Percentiles rank a stretch among this genome's conserved stretches.
phyloP scores from a whole-genome alignment of 2,113 vertebrate genomes.

The Mesoclemmys tuberculata region DNA sequence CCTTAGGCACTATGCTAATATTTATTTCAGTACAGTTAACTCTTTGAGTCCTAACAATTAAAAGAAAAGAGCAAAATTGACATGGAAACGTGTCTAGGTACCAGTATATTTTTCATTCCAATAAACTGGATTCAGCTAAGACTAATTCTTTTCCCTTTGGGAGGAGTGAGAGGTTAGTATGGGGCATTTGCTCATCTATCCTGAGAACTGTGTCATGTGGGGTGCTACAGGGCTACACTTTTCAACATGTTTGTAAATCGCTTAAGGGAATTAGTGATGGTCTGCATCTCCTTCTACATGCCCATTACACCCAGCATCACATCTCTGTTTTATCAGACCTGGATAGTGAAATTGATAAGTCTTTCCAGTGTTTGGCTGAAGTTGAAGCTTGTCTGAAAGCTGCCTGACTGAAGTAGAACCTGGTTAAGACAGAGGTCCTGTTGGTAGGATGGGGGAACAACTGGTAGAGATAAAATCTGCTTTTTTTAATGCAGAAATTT shows the following conservation, averaged over 20 bases:
- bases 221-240: neutral
- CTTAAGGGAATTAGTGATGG: neutral
- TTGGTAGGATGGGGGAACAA: neutral
- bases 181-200: neutral
- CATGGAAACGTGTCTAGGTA: neutral
- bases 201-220: neutral
- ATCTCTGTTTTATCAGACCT: neutral
- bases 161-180: neutral
- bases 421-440: neutral
- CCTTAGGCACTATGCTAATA: constrained; percentile 64
- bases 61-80: constrained; percentile 16
- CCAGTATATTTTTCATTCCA: neutral
- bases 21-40: constrained; percentile 71
- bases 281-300: neutral
- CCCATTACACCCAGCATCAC: neutral
- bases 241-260: neutral
- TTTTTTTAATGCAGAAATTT: neutral
- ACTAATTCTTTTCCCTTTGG: neutral
- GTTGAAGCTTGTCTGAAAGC: neutral
- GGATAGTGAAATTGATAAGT: neutral
- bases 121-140: neutral
- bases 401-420: neutral
- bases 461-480: neutral
- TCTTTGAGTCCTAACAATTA: constrained; percentile 32
- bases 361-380: neutral